Conservation (phyloP, 2,888 invertebrate genomes). For the Plagiodera versicolora region DNA sequence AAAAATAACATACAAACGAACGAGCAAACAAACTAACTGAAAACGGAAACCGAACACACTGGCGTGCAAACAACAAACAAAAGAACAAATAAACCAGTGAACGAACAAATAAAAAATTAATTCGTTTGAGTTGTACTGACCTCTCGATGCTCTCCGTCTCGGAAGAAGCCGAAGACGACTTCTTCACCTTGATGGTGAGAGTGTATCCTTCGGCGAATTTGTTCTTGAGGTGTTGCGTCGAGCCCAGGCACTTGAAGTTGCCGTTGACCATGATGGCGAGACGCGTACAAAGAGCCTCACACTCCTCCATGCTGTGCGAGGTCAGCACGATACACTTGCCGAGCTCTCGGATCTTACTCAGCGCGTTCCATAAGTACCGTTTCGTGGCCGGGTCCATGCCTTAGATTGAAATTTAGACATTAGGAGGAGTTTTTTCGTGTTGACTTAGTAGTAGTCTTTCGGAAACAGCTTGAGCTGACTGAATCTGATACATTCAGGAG, state of each 20-base stretch:
- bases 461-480: too few relatives aligned
- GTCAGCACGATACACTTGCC: slow-evolving; percentile 80
- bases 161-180: slow-evolving; percentile 28
- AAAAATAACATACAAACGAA: too few relatives aligned
- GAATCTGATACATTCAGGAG: too few relatives aligned
- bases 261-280: slow-evolving; percentile 88
- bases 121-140: background rate
- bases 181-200: slow-evolving; percentile 53
- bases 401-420: slow-evolving; percentile 25
- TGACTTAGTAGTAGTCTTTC: too few relatives aligned
- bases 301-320: slow-evolving; percentile 87
- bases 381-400: slow-evolving; percentile 83
- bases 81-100: too few relatives aligned
- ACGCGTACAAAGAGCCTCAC: slow-evolving; percentile 80
- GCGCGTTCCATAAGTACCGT: slow-evolving; percentile 77
- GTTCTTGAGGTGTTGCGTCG: slow-evolving; percentile 79
- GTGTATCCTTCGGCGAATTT: slow-evolving; percentile 69
- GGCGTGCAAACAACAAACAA: too few relatives aligned
- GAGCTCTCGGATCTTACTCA: slow-evolving; percentile 67
- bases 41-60: too few relatives aligned
- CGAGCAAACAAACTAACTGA: too few relatives aligned
- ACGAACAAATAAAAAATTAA: too few relatives aligned
- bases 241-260: slow-evolving; percentile 75
- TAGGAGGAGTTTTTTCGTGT: too few relatives aligned
- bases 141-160: slow-evolving; percentile 37